Evolutionary conservation across 2,888 invertebrate species (phyloP).

Genomic region (Agonopterix alstromeriana): DNA sequence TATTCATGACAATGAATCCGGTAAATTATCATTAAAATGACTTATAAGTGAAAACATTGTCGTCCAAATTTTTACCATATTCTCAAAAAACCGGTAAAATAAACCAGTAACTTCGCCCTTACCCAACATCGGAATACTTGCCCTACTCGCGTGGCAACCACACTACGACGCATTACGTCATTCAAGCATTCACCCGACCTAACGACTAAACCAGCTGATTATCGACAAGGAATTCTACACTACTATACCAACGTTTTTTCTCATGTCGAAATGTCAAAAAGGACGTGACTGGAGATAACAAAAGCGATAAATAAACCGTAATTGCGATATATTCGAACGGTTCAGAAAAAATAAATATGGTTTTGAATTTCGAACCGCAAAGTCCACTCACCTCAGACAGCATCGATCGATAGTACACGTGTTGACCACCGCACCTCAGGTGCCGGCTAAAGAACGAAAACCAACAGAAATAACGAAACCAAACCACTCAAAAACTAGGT

Average conservation of each 20-base stretch:
- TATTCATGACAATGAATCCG: too few relatives aligned
- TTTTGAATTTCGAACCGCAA: slow-evolving; percentile 7
- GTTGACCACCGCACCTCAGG: slow-evolving; percentile 32
- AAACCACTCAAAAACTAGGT: slow-evolving; percentile 24
- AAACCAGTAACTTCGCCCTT: too few relatives aligned
- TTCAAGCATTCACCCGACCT: slow-evolving; percentile 23
- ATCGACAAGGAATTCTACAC: slow-evolving; percentile 35
- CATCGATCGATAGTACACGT: slow-evolving; percentile 55
- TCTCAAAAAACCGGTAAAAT: too few relatives aligned
- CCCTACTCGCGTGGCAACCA: slow-evolving; percentile 23
- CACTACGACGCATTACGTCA: slow-evolving; percentile 38
- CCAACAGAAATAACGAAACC: slow-evolving; percentile 31
- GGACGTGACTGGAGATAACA: too few relatives aligned
- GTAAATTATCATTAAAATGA: too few relatives aligned
- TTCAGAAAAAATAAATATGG: not conserved
- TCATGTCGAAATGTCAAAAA: not conserved
- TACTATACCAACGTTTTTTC: slow-evolving; percentile 33
- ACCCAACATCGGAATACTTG: slow-evolving; percentile 4
- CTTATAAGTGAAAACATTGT: too few relatives aligned
- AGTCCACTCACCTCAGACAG: slow-evolving; percentile 35
- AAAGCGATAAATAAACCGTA: not conserved
- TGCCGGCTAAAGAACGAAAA: slow-evolving; percentile 28
- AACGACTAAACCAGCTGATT: slow-evolving; percentile 32
- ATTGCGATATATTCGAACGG: not conserved
- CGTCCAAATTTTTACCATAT: too few relatives aligned